A percentile compares a stretch with the other conserved stretches of the same genome.
Conservation (phyloP, 2,113 vertebrate genomes). For the Channa argus region DNA sequence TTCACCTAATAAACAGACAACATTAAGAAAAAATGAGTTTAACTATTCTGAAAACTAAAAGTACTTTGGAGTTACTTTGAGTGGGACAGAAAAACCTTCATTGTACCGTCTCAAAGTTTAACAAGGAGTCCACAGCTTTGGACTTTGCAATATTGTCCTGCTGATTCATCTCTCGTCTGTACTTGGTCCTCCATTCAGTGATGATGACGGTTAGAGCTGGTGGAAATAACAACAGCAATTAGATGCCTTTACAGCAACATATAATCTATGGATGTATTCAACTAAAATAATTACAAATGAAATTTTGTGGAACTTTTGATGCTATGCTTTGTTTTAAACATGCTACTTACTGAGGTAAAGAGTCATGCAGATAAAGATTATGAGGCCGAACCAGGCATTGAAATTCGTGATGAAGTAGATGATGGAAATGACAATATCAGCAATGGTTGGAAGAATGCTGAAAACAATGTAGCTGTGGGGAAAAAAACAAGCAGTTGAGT, state of each 20-base stretch:
- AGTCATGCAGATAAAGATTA: conserved; percentile 95
- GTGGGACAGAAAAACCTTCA: rapidly evolving
- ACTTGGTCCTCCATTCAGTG: conserved; percentile 97
- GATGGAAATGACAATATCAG: conserved; percentile 93
- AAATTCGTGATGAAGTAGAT: conserved; percentile 93
- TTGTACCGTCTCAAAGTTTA: conserved; percentile 97
- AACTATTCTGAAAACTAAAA: background rate
- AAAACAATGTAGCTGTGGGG: conserved; percentile 92
- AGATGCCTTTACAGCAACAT: background rate
- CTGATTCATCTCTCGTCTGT: conserved; percentile 92
- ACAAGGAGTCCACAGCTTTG: conserved; percentile 92
- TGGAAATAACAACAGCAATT: background rate
- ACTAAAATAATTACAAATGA: background rate
- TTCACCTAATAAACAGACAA: conserved; percentile 86
- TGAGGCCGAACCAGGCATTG: conserved; percentile 97
- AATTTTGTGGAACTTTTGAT: background rate
- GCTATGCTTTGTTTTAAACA: rapidly evolving
- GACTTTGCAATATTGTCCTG: conserved; percentile 92
- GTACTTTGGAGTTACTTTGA: background rate
- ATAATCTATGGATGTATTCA: background rate
- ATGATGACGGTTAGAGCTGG: conserved; percentile 93
- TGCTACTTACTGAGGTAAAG: conserved; percentile 93
- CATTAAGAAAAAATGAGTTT: background rate
- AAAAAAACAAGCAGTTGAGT: background rate
- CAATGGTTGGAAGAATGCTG: conserved; percentile 93